Base-by-base conservation (phyloP, 2,113 vertebrate genomes). In the Miniopterus natalensis region DNA sequence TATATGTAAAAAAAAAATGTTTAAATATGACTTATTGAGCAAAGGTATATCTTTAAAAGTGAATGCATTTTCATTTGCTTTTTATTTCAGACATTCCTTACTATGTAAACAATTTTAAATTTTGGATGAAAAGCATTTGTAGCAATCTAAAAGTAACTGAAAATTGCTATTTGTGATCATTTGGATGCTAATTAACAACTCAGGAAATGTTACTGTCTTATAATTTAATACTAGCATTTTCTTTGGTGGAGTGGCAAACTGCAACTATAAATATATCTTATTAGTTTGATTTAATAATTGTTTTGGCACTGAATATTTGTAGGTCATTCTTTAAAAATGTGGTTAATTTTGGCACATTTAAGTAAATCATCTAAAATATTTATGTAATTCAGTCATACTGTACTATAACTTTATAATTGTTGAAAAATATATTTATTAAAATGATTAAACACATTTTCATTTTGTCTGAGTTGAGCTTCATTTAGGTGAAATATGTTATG, bases 391-490 rank as follows among this genome's bases (percentile, higher is more conserved):
- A 93, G 12, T 6, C 83, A 79, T 78, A 90, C 25, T 95, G 79
- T 90, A 94, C 47, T 49, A 84, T 71, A 87, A 81, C 49, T 90
- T 96, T 63, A 73, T 31, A 90, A 85, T 85, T 97, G 80, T 95
- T 95, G 23, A 88, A 66, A 63, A 96, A 93, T 89, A 91, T 88
- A 96, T 59, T 92, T 75, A 97, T 96, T 96, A 96, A 96, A 95
- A 92, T 95, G 17, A 92, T 95, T 85, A 85, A 97, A 90, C 70
- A 92, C n/a, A 92, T 95, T 96, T 97, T 97, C 18, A 85, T 96
- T 96, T 96, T 96, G 92, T 97, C 84, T 95, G 79, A 97, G 36
- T 95, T 94, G 95, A 97, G 66, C 93, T 97, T 95, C 94, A 94
- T 96, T 96, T 96, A 97, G 90, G 53, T 96, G 49, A 92, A 68